Evolutionary conservation across 2,113 vertebrate species (phyloP).

Genomic region (Mus spicilegus): DNA sequence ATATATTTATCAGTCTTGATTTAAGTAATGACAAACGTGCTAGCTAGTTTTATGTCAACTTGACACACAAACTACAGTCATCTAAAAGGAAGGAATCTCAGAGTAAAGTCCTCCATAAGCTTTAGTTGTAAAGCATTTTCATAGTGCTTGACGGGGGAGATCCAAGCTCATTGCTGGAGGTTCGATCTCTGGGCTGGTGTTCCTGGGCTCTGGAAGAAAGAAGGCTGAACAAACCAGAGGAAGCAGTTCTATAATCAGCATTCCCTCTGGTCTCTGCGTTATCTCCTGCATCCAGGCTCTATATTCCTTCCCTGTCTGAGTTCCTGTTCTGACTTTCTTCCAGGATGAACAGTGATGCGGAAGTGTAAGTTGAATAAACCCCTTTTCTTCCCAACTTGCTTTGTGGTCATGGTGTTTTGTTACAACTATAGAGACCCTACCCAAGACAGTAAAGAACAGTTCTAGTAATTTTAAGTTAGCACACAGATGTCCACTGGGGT

Average conservation of each 20-base stretch:
- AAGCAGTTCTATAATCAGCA: background rate
- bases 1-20: background rate
- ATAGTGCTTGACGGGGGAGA: no score
- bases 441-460: background rate
- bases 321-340: background rate
- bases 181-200: no score
- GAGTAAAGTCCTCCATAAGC: no score
- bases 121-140: no score
- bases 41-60: no score
- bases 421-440: background rate
- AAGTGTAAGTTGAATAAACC: background rate
- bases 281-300: background rate
- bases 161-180: no score
- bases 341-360: background rate
- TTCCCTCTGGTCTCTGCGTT: background rate
- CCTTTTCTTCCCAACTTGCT: background rate
- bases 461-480: background rate
- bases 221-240: no score
- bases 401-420: background rate
- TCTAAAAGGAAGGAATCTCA: no score
- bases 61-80: no score
- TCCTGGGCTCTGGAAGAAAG: no score
- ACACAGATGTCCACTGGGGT: background rate
- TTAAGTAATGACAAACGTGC: background rate
- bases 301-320: background rate